Percentiles rank a stretch among this genome's conserved stretches.
Evolutionary conservation across 2,113 vertebrate species (phyloP).

Genomic region (Corythoichthys haematopterus): DNA sequence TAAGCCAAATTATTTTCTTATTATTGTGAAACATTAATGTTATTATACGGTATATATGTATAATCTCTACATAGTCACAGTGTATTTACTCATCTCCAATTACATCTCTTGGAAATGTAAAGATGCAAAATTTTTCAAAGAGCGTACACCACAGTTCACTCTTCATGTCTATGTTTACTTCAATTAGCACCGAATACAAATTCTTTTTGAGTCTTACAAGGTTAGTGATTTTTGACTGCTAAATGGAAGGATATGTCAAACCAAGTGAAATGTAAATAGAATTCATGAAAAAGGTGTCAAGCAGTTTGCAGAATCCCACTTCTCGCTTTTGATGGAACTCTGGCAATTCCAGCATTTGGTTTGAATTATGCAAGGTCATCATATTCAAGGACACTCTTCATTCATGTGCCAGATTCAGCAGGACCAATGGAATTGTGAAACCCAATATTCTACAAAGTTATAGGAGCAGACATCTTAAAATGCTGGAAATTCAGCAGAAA

Average conservation of each 20-base stretch:
- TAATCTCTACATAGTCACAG: too few relatives aligned
- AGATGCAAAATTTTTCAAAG: not conserved
- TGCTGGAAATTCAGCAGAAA: conserved; percentile 43
- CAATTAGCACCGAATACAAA: not conserved
- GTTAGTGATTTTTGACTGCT: conserved; percentile 13
- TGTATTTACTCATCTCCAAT: too few relatives aligned
- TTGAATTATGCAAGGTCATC: conserved; percentile 32
- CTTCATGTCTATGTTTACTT: not conserved
- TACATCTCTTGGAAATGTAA: not conserved
- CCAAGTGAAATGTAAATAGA: conserved; percentile 3
- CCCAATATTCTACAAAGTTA: conserved; percentile 41
- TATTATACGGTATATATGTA: too few relatives aligned
- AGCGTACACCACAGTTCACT: not conserved
- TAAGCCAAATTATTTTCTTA: too few relatives aligned
- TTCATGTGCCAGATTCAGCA: conserved; percentile 33
- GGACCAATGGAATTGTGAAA: conserved; percentile 25
- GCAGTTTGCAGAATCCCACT: conserved; percentile 15
- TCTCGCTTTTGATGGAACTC: conserved; percentile 11
- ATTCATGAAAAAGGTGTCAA: conserved; percentile 19
- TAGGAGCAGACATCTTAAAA: conserved; percentile 34
- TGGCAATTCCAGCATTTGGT: conserved; percentile 26
- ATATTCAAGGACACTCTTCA: conserved; percentile 35
- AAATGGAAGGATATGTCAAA: not conserved
- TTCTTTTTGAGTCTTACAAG: conserved; percentile 16
- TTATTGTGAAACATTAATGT: too few relatives aligned